Evolutionary conservation across 2,113 vertebrate genomes (phyloP), one percentile per base, ranked within the genome.

Genomic region (Otis tarda): DNA sequence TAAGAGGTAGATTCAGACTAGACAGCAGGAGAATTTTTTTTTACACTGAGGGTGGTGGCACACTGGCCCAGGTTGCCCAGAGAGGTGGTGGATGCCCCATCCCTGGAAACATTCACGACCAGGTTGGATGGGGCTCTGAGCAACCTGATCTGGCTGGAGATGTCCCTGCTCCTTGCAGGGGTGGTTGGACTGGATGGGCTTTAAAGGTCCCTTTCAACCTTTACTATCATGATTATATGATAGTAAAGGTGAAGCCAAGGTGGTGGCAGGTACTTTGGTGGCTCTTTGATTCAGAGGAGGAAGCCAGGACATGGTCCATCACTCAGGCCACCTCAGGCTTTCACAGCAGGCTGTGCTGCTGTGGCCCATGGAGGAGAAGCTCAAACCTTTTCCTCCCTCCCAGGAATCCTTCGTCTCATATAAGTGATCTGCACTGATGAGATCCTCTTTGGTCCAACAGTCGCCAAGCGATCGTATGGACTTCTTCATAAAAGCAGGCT

Each of bases 401-500:
- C 49, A 45, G 63, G 43, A 81, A 8, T 5, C 22, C 16, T 35
- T 50, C 7, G 47, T 81, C 30, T 20, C 12, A 24, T 23, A 45
- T 12, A 14, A 0, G 0, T 52, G 14, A 39, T 33, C 22, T 22
- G 4, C 45, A 31, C 31, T 21, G 10, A 13, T 27, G 31, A 79
- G n/a, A 56, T 45, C 24, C 27, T 53, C 43, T 53, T 59, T 1
- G 4, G 80, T 31, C 35, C 57, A 81, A 14, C 18, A 23, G 14
- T 67, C 25, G 43, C 60, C 21, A 55, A 60, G 25, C 3, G 3
- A n/a, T 64, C 1, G 6, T 16, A 43, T 37, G 5, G 9, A 53
- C 45, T 63, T 47, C 25, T 71, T 31, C 13, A 6, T 12, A 18
- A 39, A 71, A 71, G 6, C 7, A 23, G 39, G 14, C 55, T 69